phyloP scores from a whole-genome alignment of 2,113 vertebrate species.

The Dipodomys stephensi region DNA sequence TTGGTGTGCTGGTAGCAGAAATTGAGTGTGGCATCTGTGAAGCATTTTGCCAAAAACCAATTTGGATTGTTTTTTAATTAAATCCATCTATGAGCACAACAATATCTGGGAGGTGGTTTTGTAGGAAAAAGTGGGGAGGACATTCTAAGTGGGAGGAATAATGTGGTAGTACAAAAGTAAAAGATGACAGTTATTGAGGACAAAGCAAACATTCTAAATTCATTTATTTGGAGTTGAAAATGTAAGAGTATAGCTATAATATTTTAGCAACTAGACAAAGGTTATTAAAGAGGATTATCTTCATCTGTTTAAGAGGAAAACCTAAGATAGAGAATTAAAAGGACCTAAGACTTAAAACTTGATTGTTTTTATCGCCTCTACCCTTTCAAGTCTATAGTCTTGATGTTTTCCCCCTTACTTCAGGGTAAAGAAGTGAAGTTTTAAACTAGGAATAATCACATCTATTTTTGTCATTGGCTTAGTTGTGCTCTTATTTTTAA shows the following conservation, averaged over 20 bases:
- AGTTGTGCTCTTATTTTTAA: constrained; percentile 52
- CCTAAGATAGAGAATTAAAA: constrained; percentile 45
- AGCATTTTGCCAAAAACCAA: constrained; percentile 57
- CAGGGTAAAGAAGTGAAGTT: constrained; percentile 44
- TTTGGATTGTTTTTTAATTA: constrained; percentile 57
- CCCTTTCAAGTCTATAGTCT: constrained; percentile 2
- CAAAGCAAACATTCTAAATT: constrained; percentile 42
- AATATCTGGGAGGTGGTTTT: constrained; percentile 54
- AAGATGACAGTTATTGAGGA: not conserved
- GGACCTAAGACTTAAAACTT: constrained; percentile 27
- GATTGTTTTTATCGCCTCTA: not conserved
- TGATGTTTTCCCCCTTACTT: not conserved
- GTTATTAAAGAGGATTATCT: constrained; percentile 28
- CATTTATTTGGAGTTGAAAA: constrained; percentile 62
- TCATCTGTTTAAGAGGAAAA: constrained; percentile 33
- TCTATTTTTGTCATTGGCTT: constrained; percentile 56
- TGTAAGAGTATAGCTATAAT: constrained; percentile 23
- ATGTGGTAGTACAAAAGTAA: constrained; percentile 28
- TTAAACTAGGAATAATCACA: constrained; percentile 20
- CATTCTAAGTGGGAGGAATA: constrained; percentile 59
- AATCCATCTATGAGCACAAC: constrained; percentile 45
- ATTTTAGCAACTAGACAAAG: constrained; percentile 38
- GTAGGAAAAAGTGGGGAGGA: constrained; percentile 21
- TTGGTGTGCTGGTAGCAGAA: constrained; percentile 49
- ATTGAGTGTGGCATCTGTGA: constrained; percentile 64